phyloP scores from a whole-genome alignment of 2,113 vertebrate species.

The Pristiophorus japonicus region DNA sequence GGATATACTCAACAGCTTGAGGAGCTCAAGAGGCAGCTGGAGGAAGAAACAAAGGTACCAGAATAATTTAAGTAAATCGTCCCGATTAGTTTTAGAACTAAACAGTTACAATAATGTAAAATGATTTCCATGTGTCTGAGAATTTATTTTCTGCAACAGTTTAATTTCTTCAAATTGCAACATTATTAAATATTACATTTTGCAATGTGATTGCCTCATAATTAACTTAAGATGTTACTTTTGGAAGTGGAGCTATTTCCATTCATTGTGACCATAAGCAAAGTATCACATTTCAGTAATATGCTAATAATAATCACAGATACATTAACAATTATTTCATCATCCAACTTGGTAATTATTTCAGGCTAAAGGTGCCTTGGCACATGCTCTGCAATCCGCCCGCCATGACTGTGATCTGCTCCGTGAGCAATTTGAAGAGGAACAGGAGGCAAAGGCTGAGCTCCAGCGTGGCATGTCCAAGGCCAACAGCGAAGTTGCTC shows the following conservation, averaged over 20 bases:
- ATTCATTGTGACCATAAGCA: background rate
- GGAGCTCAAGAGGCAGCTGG: constrained; percentile 71
- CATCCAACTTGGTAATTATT: background rate
- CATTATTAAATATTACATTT: background rate
- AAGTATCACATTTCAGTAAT: background rate
- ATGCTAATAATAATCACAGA: background rate
- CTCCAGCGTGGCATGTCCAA: constrained; percentile 41
- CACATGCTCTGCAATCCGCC: constrained; percentile 43
- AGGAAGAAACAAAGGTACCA: constrained; percentile 69
- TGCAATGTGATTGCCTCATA: background rate
- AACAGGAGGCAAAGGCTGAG: constrained; percentile 42
- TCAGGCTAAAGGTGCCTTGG: constrained; percentile 44
- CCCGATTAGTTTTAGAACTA: background rate
- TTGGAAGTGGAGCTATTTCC: background rate
- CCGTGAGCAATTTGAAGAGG: constrained; percentile 42
- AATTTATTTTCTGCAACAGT: background rate
- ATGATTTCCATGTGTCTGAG: background rate
- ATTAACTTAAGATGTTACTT: background rate
- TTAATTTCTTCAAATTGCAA: background rate
- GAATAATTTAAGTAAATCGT: background rate
- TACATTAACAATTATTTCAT: background rate
- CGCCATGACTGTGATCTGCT: constrained; percentile 39
- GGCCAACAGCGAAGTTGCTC: constrained; percentile 41
- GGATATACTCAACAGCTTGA: constrained; percentile 70
- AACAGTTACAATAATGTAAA: background rate